These are phyloP conservation scores for Dendropsophus ebraccatus DNA, from an alignment of 2,113 vertebrate species.

Conservation along the genomic window DNA sequence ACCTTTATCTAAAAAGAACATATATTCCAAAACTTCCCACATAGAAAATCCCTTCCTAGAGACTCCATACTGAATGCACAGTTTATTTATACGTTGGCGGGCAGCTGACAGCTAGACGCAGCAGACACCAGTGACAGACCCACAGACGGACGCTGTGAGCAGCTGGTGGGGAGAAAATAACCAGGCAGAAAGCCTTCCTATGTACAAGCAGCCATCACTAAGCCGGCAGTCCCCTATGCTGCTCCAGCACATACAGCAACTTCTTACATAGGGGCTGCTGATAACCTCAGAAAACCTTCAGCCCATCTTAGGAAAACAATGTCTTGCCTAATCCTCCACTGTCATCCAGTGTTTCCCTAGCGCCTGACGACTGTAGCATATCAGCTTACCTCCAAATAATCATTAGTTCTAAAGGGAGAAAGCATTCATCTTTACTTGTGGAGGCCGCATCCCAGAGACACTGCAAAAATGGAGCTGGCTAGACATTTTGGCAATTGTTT, in stretches of 20 bases:
- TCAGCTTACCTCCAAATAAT: constrained; percentile 34
- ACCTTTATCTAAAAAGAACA: not conserved
- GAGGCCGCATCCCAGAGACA: not conserved
- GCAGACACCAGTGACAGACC: constrained; percentile 11
- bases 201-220: not conserved
- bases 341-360: not conserved
- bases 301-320: not conserved
- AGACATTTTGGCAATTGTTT: constrained; percentile 54
- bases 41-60: constrained; percentile 11
- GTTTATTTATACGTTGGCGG: constrained; percentile 5
- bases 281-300: constrained; percentile 41
- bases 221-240: not conserved
- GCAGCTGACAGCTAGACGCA: constrained; percentile 31
- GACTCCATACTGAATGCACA: constrained; percentile 13
- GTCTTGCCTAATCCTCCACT: constrained; percentile 2
- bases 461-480: constrained; percentile 15
- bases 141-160: not conserved
- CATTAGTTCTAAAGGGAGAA: not conserved
- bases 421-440: not conserved
- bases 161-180: constrained; percentile 44
- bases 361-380: not conserved
- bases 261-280: not conserved
- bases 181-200: not conserved
- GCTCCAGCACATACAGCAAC: not conserved
- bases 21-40: not conserved